Conservation (phyloP, 2,113 vertebrate genomes). For the Nycticorax nycticorax region DNA sequence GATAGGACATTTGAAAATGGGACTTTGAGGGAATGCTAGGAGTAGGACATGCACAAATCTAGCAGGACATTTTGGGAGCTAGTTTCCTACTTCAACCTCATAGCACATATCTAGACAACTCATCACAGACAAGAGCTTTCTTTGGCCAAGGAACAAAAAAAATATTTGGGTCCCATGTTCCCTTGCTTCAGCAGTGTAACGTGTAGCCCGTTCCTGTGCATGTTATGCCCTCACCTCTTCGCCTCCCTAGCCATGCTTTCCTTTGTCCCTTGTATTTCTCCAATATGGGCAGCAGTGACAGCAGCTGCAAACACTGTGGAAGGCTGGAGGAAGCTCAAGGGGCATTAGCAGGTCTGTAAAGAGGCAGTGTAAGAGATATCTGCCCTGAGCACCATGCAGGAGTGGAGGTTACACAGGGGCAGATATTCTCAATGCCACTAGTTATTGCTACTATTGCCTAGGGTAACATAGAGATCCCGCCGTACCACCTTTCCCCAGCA, state of each 20-base stretch:
- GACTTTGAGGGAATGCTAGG: not conserved
- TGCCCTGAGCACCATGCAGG: not conserved
- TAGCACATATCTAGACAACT: not conserved
- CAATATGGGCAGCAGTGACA: not conserved
- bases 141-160: not conserved
- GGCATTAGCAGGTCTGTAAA: not conserved
- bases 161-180: not conserved
- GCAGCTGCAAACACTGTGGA: not conserved
- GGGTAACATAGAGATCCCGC: not conserved
- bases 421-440: not conserved
- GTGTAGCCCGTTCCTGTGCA: not conserved
- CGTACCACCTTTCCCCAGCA: not conserved
- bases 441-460: not conserved
- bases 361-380: not conserved
- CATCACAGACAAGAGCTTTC: not conserved
- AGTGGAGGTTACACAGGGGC: not conserved
- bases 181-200: not conserved
- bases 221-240: not conserved
- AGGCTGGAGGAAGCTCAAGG: not conserved
- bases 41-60: not conserved
- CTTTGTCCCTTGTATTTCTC: not conserved
- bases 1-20: not conserved
- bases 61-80: not conserved
- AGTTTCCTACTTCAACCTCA: not conserved
- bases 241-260: rapidly evolving